Conservation (phyloP, 2,797 vertebrate species). For the Benthosema pterotum region DNA sequence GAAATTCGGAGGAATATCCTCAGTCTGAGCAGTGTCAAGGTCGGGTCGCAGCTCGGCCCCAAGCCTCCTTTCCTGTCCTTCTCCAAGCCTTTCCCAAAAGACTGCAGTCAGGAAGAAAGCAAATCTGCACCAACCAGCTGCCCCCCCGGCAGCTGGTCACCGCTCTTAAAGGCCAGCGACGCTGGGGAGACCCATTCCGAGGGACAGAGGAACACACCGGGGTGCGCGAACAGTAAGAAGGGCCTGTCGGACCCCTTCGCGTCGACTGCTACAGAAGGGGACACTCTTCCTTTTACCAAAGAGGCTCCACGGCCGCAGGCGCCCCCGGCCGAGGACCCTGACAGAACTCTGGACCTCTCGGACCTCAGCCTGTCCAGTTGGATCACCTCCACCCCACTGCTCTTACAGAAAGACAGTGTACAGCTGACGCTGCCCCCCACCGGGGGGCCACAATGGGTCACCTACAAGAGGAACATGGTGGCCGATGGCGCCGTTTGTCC, state of each 20-base stretch:
- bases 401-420: slow-evolving; percentile 67
- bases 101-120: slow-evolving; percentile 42
- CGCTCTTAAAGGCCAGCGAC: slow-evolving; percentile 20
- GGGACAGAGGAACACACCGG: slow-evolving; percentile 18
- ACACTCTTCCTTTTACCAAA: slow-evolving; percentile 67
- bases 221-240: slow-evolving; percentile 42
- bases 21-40: slow-evolving; percentile 68
- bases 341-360: slow-evolving; percentile 55
- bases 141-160: background rate
- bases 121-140: slow-evolving; percentile 31
- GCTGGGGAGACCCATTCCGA: slow-evolving; percentile 1
- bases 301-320: slow-evolving; percentile 42
- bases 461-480: slow-evolving; percentile 60
- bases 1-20: slow-evolving; percentile 76
- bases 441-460: slow-evolving; percentile 64
- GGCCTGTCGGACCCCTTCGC: slow-evolving; percentile 37
- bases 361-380: slow-evolving; percentile 73
- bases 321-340: slow-evolving; percentile 20
- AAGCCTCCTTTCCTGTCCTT: slow-evolving; percentile 65
- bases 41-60: slow-evolving; percentile 56
- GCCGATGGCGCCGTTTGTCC: slow-evolving; percentile 43
- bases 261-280: slow-evolving; percentile 38
- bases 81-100: slow-evolving; percentile 51
- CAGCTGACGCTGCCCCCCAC: slow-evolving; percentile 72
- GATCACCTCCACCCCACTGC: slow-evolving; percentile 82